Conservation (phyloP, 2,113 vertebrate species). For the Raja brachyura region DNA sequence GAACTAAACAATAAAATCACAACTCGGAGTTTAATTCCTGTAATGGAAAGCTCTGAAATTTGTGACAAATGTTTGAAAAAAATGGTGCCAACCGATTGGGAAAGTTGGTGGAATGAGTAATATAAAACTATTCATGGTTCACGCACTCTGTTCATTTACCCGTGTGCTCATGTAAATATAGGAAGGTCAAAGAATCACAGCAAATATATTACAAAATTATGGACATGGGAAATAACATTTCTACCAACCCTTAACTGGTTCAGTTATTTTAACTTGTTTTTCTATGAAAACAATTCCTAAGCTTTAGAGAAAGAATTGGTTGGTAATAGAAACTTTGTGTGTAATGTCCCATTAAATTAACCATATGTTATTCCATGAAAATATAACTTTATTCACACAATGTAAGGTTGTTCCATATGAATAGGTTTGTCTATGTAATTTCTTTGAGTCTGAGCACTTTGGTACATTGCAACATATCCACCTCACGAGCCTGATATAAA, state of each 20-base stretch:
- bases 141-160: neutral
- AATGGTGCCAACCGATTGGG: neutral
- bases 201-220: neutral
- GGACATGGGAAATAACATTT: slow-evolving; percentile 4
- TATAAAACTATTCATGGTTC: slow-evolving; percentile 19
- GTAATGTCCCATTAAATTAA: neutral
- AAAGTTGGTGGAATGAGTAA: neutral
- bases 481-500: neutral
- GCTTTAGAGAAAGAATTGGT: neutral
- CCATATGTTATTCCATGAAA: neutral
- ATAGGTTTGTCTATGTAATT: neutral
- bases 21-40: neutral
- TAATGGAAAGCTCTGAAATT: neutral
- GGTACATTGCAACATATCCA: neutral
- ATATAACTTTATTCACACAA: slow-evolving; percentile 5
- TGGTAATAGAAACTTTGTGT: neutral
- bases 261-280: neutral
- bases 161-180: neutral
- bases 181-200: neutral
- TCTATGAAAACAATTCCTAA: neutral
- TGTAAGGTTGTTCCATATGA: neutral
- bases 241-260: neutral
- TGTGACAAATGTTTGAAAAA: neutral
- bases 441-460: neutral
- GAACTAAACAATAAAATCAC: neutral